Conservation (phyloP, 2,113 vertebrate genomes). For the Gorsachius goisagi region DNA sequence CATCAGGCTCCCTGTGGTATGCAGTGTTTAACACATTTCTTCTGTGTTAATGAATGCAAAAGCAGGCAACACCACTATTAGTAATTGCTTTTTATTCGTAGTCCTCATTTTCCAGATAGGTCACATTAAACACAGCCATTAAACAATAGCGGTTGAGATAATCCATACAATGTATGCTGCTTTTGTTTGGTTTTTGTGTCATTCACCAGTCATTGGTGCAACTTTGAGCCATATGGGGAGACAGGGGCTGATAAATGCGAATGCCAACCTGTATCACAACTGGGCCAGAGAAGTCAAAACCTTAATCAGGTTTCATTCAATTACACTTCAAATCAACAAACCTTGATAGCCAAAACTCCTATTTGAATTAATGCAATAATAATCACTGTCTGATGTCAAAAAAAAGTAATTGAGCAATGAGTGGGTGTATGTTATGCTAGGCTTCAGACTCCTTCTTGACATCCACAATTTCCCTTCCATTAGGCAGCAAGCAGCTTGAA, state of each 20-base stretch:
- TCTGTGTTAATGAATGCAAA: conserved; percentile 79
- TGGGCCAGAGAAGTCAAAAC: conserved; percentile 73
- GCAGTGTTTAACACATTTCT: conserved; percentile 62
- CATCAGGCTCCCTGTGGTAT: conserved; percentile 49
- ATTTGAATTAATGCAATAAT: conserved; percentile 80
- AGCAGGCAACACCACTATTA: conserved; percentile 81
- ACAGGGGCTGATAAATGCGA: conserved; percentile 74
- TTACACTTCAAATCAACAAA: conserved; percentile 77
- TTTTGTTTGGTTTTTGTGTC: conserved; percentile 75
- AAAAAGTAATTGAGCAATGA: conserved; percentile 83
- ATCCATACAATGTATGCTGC: conserved; percentile 88
- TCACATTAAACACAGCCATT: conserved; percentile 96
- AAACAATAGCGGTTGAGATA: conserved; percentile 91
- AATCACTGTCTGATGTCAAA: conserved; percentile 77
- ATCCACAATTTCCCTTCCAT: conserved; percentile 79
- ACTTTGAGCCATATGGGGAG: conserved; percentile 77
- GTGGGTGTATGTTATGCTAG: conserved; percentile 71
- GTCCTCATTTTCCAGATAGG: conserved; percentile 89
- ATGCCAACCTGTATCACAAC: conserved; percentile 68
- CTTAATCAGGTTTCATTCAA: conserved; percentile 78
- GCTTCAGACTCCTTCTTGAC: conserved; percentile 79
- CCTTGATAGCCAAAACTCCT: conserved; percentile 82
- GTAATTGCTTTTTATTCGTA: conserved; percentile 88
- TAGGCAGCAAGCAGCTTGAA: conserved; percentile 82
- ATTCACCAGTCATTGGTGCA: conserved; percentile 82